Evolutionary conservation across 2,888 invertebrate species (phyloP), one percentile per base, ranked within the genome.

Genomic region (Zootermopsis nevadensis): DNA sequence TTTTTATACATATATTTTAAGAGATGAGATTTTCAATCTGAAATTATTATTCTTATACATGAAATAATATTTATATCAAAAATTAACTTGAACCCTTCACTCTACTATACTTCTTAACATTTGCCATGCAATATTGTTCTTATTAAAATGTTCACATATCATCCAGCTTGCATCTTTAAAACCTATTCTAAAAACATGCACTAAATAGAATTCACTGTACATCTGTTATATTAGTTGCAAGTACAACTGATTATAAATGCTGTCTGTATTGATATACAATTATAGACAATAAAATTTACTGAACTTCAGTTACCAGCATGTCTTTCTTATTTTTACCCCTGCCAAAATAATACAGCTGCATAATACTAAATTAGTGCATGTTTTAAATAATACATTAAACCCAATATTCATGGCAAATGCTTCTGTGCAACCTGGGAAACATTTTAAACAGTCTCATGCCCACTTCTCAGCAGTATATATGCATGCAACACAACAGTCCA

Each of bases 201-300:
- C 69, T 69, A 31, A 69, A 69, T 69, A 33, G 22, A 15, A 7
- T 66, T 0, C 33, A 69, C 33, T 31, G 31, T 22, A 69, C 27
- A 31, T 69, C 15, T 69, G 33, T 69, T 69, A 31, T 31, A 10
- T 69, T 22, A 69, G 6, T 15, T n/a, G 27, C 69, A 67, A 31
- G 15, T 27, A 69, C 33, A 19, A 33, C 31, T 33, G 33, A 69
- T 22, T 30, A 60, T 69, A 33, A 30, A 69, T 33, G 22, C 33
- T 69, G 19, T 69, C 33, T 69, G 69, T 69, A 69, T 15, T 33
- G 24, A 81, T 30, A 67, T 30, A 81, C 22, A 72, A 66, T 19
- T 22, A 80, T 12, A 81, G 42, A 81, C 31, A 81, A 81, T 66
- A 81, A 81, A 60, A 81, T 30, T 38, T 33, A 80, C 12, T 60